Evolutionary conservation across 2,888 invertebrate species (phyloP).

Genomic region (Tenthredo scrophulariae): DNA sequence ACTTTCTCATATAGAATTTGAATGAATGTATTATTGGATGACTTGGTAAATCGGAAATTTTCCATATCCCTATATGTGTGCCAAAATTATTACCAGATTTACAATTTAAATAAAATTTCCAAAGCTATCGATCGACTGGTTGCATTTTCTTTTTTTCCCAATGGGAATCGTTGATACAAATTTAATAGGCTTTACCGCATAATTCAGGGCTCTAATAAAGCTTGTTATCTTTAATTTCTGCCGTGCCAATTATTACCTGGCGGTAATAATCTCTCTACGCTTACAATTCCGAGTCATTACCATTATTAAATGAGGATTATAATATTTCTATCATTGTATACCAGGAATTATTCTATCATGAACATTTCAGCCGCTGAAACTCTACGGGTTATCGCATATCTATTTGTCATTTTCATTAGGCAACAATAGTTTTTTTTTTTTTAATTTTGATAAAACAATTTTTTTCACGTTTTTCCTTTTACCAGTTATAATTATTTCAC

Average conservation of each 20-base stretch:
- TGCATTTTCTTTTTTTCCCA: no score
- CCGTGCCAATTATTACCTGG: not conserved
- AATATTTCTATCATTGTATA: not conserved
- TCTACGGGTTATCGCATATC: not conserved
- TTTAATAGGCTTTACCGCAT: not conserved
- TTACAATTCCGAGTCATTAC: conserved; percentile 2
- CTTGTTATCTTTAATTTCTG: conserved; percentile 1
- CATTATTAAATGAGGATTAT: not conserved
- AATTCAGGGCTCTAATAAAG: not conserved
- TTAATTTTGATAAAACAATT: no score
- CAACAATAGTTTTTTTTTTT: not conserved
- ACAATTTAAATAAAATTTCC: not conserved
- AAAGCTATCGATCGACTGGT: not conserved
- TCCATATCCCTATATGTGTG: not conserved
- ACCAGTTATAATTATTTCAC: not conserved
- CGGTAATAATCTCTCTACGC: conserved; percentile 1
- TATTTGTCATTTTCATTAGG: no score
- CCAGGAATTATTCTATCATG: not conserved
- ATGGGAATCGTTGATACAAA: not conserved
- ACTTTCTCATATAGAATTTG: not conserved
- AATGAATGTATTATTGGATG: not conserved
- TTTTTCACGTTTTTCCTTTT: not conserved
- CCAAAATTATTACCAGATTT: not conserved
- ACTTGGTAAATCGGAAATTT: not conserved
- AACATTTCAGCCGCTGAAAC: no score